A percentile compares a stretch with the other conserved stretches of the same genome.
These are phyloP conservation scores for Papio anubis DNA, from an alignment of 2,113 vertebrate species.

Conservation along the genomic window DNA sequence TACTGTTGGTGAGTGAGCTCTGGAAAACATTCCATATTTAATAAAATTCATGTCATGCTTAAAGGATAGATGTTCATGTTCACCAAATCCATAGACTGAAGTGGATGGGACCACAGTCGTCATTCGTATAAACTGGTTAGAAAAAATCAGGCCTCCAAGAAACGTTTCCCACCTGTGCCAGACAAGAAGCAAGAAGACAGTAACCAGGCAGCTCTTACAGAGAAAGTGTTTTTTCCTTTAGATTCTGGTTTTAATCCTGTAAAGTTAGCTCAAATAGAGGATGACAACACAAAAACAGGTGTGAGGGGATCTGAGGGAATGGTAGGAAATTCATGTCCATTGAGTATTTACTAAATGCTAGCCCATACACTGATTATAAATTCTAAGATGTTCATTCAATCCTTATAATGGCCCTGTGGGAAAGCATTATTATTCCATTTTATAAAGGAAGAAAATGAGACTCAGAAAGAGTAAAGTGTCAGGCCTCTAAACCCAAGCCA, in stretches of 20 bases:
- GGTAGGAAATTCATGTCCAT: not conserved
- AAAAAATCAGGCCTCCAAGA: slow-evolving; percentile 70
- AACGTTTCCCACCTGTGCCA: slow-evolving; percentile 67
- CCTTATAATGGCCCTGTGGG: not conserved
- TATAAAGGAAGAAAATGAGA: not conserved
- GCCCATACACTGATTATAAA: not conserved
- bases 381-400: not conserved
- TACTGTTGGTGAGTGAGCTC: slow-evolving; percentile 70
- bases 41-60: slow-evolving; percentile 72
- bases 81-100: slow-evolving; percentile 67
- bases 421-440: not conserved
- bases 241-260: not conserved
- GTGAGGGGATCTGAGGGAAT: not conserved
- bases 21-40: slow-evolving; percentile 72
- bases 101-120: slow-evolving; percentile 62
- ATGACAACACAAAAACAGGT: not conserved
- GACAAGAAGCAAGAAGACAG: not conserved
- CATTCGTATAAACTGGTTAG: slow-evolving; percentile 73
- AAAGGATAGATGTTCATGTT: slow-evolving; percentile 69
- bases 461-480: not conserved
- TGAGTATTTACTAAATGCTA: not conserved
- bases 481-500: no score
- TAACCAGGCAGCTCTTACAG: not conserved
- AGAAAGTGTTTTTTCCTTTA: not conserved
- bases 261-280: not conserved